phyloP scores from a whole-genome alignment of 2,113 vertebrate genomes.

The Argyrosomus japonicus region DNA sequence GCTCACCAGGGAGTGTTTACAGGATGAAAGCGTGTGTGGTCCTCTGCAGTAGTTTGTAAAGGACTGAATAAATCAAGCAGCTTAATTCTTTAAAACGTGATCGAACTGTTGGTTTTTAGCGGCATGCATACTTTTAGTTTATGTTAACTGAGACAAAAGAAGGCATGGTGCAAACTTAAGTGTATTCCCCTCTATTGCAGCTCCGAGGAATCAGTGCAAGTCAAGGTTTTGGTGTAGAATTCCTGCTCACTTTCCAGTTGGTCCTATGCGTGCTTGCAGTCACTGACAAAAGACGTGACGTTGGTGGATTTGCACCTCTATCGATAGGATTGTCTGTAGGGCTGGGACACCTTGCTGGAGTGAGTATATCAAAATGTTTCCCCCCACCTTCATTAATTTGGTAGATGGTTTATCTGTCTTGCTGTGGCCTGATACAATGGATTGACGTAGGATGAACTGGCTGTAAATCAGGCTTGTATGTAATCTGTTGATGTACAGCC shows the following conservation, averaged over 20 bases:
- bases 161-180: background rate
- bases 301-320: constrained; percentile 82
- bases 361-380: constrained; percentile 72
- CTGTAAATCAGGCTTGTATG: constrained; percentile 23
- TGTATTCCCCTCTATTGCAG: constrained; percentile 42
- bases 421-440: constrained; percentile 38
- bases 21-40: background rate
- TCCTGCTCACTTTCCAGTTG: constrained; percentile 88
- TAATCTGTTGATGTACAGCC: constrained; percentile 34
- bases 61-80: background rate
- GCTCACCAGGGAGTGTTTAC: background rate
- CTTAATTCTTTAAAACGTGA: background rate
- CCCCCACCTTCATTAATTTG: constrained; percentile 21
- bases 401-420: constrained; percentile 32
- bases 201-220: constrained; percentile 76
- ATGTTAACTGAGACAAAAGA: background rate
- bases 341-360: constrained; percentile 88
- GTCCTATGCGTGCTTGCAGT: constrained; percentile 88
- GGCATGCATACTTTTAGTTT: background rate
- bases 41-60: background rate
- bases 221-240: constrained; percentile 87
- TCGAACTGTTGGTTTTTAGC: background rate
- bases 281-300: constrained; percentile 85
- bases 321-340: constrained; percentile 86
- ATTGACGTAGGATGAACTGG: constrained; percentile 10